Evolutionary conservation across 2,113 vertebrate genomes (phyloP).

Genomic region (Alethe diademata): DNA sequence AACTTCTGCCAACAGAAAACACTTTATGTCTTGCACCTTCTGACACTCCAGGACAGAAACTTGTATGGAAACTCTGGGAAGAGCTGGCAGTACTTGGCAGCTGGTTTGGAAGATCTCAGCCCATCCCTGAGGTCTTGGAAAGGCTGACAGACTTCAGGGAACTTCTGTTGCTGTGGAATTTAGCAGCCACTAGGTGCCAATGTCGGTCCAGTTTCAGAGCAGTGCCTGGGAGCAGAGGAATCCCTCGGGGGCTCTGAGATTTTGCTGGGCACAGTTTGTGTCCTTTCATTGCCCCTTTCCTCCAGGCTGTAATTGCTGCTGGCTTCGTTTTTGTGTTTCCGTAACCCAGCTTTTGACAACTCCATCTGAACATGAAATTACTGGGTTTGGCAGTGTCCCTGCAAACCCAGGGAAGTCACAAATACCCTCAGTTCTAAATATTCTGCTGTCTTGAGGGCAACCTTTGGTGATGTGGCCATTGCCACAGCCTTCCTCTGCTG

Average conservation of each 20-base stretch:
- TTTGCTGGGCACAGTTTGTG: neutral
- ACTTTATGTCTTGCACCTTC: neutral
- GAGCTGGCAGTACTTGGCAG: neutral
- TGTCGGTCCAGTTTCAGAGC: slow-evolving; percentile 23
- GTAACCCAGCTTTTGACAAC: neutral
- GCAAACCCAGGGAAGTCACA: neutral
- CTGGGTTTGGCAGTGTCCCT: neutral
- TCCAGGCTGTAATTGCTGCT: neutral
- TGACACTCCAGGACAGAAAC: neutral
- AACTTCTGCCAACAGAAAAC: neutral
- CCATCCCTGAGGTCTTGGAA: neutral
- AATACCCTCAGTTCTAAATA: neutral
- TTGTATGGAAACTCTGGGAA: neutral
- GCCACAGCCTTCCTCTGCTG: fast-evolving
- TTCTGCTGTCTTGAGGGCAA: neutral
- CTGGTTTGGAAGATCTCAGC: neutral
- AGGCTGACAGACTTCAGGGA: neutral
- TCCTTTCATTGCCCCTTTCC: neutral
- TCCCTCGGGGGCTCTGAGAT: neutral
- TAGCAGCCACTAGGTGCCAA: slow-evolving; percentile 53
- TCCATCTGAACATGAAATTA: neutral
- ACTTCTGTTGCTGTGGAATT: neutral
- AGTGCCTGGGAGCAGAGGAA: neutral
- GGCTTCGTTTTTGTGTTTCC: neutral
- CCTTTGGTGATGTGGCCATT: neutral